phyloP scores from a whole-genome alignment of 2,113 vertebrate genomes.

The Oplegnathus fasciatus region DNA sequence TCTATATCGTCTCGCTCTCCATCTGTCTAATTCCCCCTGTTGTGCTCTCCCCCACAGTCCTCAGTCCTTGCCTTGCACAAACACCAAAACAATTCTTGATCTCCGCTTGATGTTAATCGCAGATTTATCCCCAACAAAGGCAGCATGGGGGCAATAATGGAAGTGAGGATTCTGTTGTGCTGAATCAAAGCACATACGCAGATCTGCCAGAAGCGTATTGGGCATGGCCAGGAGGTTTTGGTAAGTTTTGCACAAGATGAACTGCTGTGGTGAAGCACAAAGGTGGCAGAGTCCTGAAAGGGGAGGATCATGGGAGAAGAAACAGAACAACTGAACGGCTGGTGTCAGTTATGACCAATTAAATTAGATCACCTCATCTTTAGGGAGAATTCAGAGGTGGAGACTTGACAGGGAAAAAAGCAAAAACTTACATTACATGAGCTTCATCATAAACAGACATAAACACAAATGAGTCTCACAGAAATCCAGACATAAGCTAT shows the following conservation, averaged over 20 bases:
- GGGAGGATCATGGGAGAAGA: not conserved
- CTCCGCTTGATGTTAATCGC: slow-evolving; percentile 40
- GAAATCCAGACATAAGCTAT: not conserved
- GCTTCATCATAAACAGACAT: not conserved
- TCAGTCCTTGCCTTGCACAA: slow-evolving; percentile 3
- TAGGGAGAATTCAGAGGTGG: not conserved
- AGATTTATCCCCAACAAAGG: slow-evolving; percentile 31
- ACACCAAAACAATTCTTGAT: slow-evolving; percentile 38
- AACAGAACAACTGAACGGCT: not conserved
- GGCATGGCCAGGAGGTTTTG: not conserved
- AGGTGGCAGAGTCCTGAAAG: not conserved
- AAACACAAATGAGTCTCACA: not conserved
- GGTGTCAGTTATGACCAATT: not conserved
- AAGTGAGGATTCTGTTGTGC: not conserved
- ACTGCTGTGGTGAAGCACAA: not conserved
- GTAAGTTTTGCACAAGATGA: not conserved
- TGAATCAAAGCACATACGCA: not conserved
- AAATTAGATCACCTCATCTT: not conserved
- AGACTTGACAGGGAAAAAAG: too few species aligned
- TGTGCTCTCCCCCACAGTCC: slow-evolving; percentile 8
- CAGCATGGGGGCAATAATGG: not conserved
- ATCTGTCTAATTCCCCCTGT: slow-evolving; percentile 22
- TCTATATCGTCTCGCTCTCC: slow-evolving; percentile 38
- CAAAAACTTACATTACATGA: too few species aligned
- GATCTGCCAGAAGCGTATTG: not conserved